Evolutionary conservation across 2,797 vertebrate species (phyloP), one percentile per base, ranked within the genome.

Genomic region (Halcyon smyrnensis): DNA sequence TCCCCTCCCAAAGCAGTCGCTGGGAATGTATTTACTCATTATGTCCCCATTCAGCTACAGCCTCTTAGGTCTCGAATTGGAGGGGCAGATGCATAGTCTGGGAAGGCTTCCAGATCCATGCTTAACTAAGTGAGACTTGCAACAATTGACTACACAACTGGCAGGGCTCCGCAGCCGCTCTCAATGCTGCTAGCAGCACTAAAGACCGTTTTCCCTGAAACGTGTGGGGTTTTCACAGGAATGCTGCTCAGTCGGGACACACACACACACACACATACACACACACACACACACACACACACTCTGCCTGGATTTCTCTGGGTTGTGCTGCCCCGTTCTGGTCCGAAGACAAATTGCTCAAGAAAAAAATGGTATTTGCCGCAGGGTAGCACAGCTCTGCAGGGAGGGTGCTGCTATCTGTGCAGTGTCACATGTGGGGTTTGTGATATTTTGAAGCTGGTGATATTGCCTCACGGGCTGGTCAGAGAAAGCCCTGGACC

Each of bases 41-140:
- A 97, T 90, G 88, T 92, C 64, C 75, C 64, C 94, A 94, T 97
- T 97, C 96, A 96, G 94, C 81, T 82, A 59, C 88, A 95, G 90
- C 60, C 93, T 96, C 95, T 97, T 77, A 94, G 91, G 84, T 89
- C 90, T 95, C 10, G 27, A 94, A 93, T 93, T 94, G 93, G 68
- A 97, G 86, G 86, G 91, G 95, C 94, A 95, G 96, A 97, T 95
- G 94, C 86, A 24, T 27, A n/a, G 41, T 77, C 94, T 90, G 95
- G 96, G 95, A 96, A 96, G 74, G 86, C 37, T 95, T 97, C 96
- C 96, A 96, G 96, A 64, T 87, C 90, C 62, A 1, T 62, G 83
- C 77, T 92, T 87, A 95, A 89, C 94, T 75, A 92, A 95, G 93
- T 90, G 91, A 87, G 77, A 83, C 89, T 86, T 92, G 85, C 95